Percentiles rank a stretch among this genome's conserved stretches.
phyloP scores from a whole-genome alignment of 1,140 invertebrate species.

The Solen grandis region DNA sequence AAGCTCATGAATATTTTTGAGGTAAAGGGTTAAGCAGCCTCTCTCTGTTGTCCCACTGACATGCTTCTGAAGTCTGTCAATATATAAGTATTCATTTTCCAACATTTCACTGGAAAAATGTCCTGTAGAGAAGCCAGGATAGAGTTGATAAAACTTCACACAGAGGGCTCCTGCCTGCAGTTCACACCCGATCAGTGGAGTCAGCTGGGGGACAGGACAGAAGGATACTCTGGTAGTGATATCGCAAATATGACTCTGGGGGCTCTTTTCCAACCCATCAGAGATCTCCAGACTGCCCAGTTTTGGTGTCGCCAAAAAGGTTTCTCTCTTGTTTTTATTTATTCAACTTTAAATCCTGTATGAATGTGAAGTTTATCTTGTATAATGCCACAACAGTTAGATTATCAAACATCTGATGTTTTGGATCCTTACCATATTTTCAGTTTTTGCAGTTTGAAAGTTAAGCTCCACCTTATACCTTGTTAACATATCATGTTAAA shows the following conservation, averaged over 20 bases:
- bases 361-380: not conserved
- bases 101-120: too few species aligned
- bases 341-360: too few species aligned
- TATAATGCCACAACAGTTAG: not conserved
- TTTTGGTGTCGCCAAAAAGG: slow-evolving; percentile 26
- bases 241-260: slow-evolving; percentile 81
- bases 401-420: not conserved
- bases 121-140: slow-evolving; percentile 75
- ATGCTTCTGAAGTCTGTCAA: too few species aligned
- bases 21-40: too few species aligned
- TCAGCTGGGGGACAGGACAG: slow-evolving; percentile 80
- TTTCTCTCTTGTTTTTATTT: not conserved
- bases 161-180: slow-evolving; percentile 60
- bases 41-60: too few species aligned
- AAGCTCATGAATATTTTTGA: too few species aligned
- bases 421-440: not conserved
- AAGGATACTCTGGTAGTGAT: slow-evolving; percentile 84
- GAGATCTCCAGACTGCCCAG: slow-evolving; percentile 79
- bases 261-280: slow-evolving; percentile 83
- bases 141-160: slow-evolving; percentile 76
- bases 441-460: not conserved
- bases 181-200: slow-evolving; percentile 79
- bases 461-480: too few species aligned
- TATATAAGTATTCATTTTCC: too few species aligned
- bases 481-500: too few species aligned